phyloP scores from a whole-genome alignment of 2,113 vertebrate genomes.

The Grammomys dolichurus region DNA sequence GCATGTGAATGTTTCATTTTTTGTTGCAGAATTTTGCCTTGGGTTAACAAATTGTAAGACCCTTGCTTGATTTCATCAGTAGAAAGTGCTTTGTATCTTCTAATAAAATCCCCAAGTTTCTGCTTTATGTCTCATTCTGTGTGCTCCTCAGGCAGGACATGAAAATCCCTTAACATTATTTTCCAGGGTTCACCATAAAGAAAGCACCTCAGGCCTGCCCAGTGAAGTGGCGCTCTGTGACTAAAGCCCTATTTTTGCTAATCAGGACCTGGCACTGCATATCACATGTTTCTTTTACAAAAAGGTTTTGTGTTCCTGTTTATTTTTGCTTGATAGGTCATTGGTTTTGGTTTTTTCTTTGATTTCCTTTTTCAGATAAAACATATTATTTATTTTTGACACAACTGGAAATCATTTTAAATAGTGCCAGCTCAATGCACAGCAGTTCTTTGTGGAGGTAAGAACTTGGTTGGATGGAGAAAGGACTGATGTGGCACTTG shows the following conservation, averaged over 20 bases:
- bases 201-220: conserved; percentile 52
- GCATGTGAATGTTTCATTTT: neutral
- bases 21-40: neutral
- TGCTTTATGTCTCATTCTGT: neutral
- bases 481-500: neutral
- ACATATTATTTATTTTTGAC: conserved; percentile 37
- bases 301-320: neutral
- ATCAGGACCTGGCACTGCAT: neutral
- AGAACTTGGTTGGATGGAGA: neutral
- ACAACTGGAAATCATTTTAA: conserved; percentile 36
- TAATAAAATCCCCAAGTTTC: neutral
- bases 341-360: neutral
- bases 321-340: neutral
- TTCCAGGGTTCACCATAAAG: conserved; percentile 62
- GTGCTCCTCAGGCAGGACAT: conserved; percentile 61
- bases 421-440: conserved; percentile 23
- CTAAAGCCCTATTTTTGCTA: conserved; percentile 52
- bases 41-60: neutral
- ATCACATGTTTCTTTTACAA: neutral
- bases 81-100: neutral
- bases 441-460: conserved; percentile 56
- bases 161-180: conserved; percentile 58
- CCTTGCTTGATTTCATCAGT: neutral
- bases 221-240: conserved; percentile 39
- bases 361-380: conserved; percentile 54